These are phyloP conservation scores for Echinarachnius parma DNA, from an alignment of 53 echinoderm and acorn worm species.

Conservation along the genomic window DNA sequence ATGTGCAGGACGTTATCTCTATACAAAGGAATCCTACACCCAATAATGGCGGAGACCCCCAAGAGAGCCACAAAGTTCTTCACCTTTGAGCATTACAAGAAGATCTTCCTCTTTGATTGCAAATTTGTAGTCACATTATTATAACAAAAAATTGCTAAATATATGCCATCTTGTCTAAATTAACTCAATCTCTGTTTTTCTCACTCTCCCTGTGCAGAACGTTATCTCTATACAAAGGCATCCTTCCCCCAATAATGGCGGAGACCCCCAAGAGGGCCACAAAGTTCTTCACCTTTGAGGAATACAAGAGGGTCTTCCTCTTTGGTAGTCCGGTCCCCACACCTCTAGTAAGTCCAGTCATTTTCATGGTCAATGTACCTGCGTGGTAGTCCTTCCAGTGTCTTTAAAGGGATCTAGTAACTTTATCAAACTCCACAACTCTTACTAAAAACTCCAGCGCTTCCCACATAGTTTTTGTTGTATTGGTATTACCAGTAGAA, in stretches of 20 bases:
- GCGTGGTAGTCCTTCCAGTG: too few relatives aligned
- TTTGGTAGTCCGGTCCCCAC: slow-evolving; percentile 51
- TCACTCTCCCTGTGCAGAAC: too few relatives aligned
- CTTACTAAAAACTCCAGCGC: too few relatives aligned
- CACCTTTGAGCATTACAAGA: slow-evolving; percentile 89
- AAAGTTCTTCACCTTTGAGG: slow-evolving; percentile 90
- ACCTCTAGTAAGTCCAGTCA: slow-evolving; percentile 26
- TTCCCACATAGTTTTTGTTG: too few relatives aligned
- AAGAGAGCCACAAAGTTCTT: slow-evolving; percentile 85
- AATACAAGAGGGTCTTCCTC: slow-evolving; percentile 70
- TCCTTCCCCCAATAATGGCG: slow-evolving; percentile 77
- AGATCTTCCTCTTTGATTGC: slow-evolving; percentile 71
- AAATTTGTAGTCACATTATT: too few relatives aligned
- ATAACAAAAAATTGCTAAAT: too few relatives aligned
- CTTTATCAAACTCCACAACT: too few relatives aligned
- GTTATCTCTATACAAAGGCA: slow-evolving; percentile 79
- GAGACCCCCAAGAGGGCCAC: slow-evolving; percentile 83
- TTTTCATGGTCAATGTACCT: too few relatives aligned
- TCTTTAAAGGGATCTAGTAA: too few relatives aligned
- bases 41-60: slow-evolving; percentile 79
- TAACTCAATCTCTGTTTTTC: too few relatives aligned
- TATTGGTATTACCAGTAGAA: too few relatives aligned
- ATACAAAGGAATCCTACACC: slow-evolving; percentile 83
- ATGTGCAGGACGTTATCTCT: slow-evolving; percentile 59
- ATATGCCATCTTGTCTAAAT: too few relatives aligned